phyloP scores from a whole-genome alignment of 2,797 vertebrate genomes.

The Distichodus sexfasciatus region DNA sequence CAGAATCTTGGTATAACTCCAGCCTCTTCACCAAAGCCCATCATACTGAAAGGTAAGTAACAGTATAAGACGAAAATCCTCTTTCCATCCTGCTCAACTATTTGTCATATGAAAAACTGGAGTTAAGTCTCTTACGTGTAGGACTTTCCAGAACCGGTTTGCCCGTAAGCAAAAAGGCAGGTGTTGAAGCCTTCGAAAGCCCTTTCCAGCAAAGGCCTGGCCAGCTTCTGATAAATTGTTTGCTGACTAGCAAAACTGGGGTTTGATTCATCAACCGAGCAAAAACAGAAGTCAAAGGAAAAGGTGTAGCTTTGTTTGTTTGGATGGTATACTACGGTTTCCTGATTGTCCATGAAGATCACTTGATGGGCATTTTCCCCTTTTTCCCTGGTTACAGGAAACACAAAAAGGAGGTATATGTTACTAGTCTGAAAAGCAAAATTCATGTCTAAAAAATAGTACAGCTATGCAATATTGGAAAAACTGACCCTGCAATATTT shows the following conservation, averaged over 20 bases:
- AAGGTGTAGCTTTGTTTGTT: constrained; percentile 83
- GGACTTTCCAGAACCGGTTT: constrained; percentile 96
- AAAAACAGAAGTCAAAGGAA: constrained; percentile 85
- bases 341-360: constrained; percentile 80
- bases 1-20: constrained; percentile 97
- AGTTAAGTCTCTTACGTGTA: constrained; percentile 84
- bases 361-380: constrained; percentile 75
- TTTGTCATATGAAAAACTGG: neutral
- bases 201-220: constrained; percentile 82
- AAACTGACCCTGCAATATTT: too few species aligned
- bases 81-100: neutral
- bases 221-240: constrained; percentile 80
- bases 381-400: constrained; percentile 75
- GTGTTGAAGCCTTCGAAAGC: constrained; percentile 94
- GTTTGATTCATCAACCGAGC: constrained; percentile 81
- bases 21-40: constrained; percentile 88
- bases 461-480: too few species aligned
- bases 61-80: neutral
- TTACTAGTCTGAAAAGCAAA: neutral
- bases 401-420: neutral
- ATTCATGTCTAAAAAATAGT: too few species aligned
- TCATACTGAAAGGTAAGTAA: constrained; percentile 83
- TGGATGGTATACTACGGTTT: constrained; percentile 80
- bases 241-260: constrained; percentile 80
- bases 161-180: constrained; percentile 94